Conservation (phyloP, 2,113 vertebrate genomes). For the Sylvia atricapilla region DNA sequence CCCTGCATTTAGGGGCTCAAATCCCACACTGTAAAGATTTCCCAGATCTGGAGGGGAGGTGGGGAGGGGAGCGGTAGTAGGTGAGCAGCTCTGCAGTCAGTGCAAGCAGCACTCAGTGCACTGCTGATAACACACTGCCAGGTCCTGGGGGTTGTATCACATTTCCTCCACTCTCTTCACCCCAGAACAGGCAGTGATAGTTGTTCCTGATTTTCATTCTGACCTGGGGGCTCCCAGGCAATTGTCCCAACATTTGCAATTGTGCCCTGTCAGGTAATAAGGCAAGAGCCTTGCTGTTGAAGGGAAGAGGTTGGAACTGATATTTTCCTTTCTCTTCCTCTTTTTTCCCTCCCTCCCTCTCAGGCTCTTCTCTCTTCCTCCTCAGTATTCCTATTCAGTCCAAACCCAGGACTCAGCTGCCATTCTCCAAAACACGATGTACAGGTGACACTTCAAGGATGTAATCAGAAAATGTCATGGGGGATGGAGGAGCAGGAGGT, state of each 20-base stretch:
- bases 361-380: background rate
- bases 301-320: background rate
- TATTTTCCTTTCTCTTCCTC: background rate
- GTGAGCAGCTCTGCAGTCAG: background rate
- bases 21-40: background rate
- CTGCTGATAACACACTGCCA: background rate
- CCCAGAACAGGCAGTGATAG: background rate
- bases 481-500: background rate
- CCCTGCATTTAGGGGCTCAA: background rate
- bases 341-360: background rate
- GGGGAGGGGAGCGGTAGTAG: background rate
- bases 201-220: background rate
- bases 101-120: background rate
- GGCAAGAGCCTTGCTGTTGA: background rate
- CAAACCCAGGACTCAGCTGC: background rate
- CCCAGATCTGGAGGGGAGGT: background rate
- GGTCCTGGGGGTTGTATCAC: background rate
- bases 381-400: background rate
- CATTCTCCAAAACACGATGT: background rate
- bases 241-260: background rate
- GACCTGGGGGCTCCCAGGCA: background rate
- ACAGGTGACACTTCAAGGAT: constrained; percentile 26
- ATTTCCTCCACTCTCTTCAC: background rate
- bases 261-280: background rate
- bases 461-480: background rate